These are phyloP conservation scores for Pristionchus japonicus DNA, from an alignment of 2,888 invertebrate species.

Conservation along the genomic window DNA sequence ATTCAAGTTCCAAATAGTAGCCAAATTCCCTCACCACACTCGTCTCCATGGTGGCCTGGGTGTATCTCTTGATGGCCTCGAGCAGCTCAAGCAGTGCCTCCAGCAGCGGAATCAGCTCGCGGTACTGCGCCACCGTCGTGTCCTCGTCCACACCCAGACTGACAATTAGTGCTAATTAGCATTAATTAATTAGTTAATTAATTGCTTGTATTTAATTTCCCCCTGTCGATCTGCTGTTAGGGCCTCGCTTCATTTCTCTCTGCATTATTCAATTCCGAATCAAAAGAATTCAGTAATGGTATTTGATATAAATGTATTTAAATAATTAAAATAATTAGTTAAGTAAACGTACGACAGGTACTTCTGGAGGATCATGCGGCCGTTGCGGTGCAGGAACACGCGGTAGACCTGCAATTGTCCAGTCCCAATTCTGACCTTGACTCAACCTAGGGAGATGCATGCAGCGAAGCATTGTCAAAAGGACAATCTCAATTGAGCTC, in stretches of 20 bases:
- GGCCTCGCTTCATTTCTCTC: too few species aligned
- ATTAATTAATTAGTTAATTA: neutral
- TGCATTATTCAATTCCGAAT: too few species aligned
- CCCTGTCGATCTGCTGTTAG: too few species aligned
- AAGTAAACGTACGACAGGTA: constrained; percentile 14
- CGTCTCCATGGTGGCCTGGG: neutral
- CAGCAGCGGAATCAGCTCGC: constrained; percentile 3
- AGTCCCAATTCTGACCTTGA: neutral
- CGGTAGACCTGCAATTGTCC: neutral
- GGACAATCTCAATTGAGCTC: neutral
- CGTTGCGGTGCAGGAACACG: neutral
- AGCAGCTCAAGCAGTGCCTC: constrained; percentile 20
- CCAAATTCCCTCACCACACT: neutral
- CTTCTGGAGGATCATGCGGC: constrained; percentile 15
- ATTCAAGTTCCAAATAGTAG: too few species aligned
- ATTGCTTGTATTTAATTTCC: neutral
- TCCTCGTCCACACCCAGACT: constrained; percentile 29
- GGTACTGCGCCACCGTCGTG: neutral
- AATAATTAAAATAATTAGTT: neutral
- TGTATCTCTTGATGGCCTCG: neutral
- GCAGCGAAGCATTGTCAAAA: neutral
- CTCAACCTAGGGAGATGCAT: neutral
- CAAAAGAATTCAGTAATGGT: too few species aligned
- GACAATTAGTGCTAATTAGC: too few species aligned
- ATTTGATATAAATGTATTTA: neutral